phyloP scores from a whole-genome alignment of 2,113 vertebrate species.

The Lucifuga dentata region DNA sequence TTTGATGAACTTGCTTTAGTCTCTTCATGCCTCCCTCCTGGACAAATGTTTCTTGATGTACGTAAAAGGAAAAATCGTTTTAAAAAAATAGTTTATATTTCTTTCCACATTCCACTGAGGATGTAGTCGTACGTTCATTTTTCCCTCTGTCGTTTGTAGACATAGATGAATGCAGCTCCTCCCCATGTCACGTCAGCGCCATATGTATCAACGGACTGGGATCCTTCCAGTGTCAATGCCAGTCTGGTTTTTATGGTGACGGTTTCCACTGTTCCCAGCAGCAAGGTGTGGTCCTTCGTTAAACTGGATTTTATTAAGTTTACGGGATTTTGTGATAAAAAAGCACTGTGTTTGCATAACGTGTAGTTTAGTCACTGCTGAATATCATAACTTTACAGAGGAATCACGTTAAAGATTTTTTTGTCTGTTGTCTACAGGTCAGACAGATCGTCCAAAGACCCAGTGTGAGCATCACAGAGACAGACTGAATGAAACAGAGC shows the following conservation, averaged over 20 bases:
- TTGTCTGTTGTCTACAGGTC: slow-evolving; percentile 64
- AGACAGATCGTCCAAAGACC: slow-evolving; percentile 68
- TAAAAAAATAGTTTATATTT: too few relatives aligned
- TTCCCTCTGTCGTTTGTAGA: slow-evolving; percentile 62
- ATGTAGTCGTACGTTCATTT: neutral
- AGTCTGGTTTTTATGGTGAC: slow-evolving; percentile 83
- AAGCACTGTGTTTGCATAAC: too few relatives aligned
- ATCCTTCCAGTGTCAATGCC: slow-evolving; percentile 90
- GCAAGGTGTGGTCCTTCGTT: slow-evolving; percentile 74
- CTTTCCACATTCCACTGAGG: neutral
- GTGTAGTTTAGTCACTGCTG: too few relatives aligned
- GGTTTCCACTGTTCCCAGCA: slow-evolving; percentile 86
- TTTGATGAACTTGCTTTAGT: slow-evolving; percentile 52
- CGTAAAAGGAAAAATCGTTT: too few relatives aligned
- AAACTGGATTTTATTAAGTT: too few relatives aligned
- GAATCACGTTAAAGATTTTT: neutral
- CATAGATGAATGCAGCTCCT: slow-evolving; percentile 86
- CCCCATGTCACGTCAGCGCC: slow-evolving; percentile 85
- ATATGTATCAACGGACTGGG: slow-evolving; percentile 85
- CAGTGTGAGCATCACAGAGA: slow-evolving; percentile 84
- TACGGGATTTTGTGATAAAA: too few relatives aligned
- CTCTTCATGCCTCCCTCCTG: slow-evolving; percentile 7
- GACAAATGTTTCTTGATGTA: slow-evolving; percentile 3
- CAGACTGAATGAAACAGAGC: slow-evolving; percentile 54
- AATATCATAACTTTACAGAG: too few relatives aligned